Percentiles rank a stretch among this genome's conserved stretches.
Conservation (phyloP, 2,797 vertebrate genomes). For the Cichlasoma orientale region DNA sequence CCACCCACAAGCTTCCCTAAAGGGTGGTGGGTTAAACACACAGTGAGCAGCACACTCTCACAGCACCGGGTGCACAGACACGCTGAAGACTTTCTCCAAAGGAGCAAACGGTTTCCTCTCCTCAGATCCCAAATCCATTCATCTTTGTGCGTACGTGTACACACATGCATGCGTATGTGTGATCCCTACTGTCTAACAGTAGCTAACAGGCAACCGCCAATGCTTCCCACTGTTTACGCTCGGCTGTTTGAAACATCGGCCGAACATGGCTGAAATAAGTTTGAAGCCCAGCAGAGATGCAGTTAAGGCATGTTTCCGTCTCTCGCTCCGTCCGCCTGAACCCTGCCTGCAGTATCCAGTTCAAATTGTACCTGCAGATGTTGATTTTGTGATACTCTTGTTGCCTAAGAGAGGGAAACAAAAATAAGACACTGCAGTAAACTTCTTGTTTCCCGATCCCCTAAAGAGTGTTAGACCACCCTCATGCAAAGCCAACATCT, state of each 20-base stretch:
- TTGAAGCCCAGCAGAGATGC: conserved; percentile 56
- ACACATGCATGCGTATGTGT: neutral
- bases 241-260: conserved; percentile 45
- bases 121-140: conserved; percentile 46
- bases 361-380: conserved; percentile 30
- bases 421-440: conserved; percentile 26
- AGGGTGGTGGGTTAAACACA: conserved; percentile 53
- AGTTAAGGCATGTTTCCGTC: conserved; percentile 38
- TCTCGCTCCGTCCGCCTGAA: conserved; percentile 23
- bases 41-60: conserved; percentile 35
- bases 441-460: conserved; percentile 22
- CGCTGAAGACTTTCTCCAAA: conserved; percentile 38
- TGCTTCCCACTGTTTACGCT: conserved; percentile 28
- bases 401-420: conserved; percentile 19
- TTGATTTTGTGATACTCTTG: conserved; percentile 30
- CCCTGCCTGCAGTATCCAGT: conserved; percentile 21
- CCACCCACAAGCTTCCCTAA: conserved; percentile 56
- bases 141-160: conserved; percentile 30
- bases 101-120: conserved; percentile 43
- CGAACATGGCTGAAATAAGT: conserved; percentile 44
- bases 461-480: conserved; percentile 9
- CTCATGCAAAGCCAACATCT: conserved; percentile 23
- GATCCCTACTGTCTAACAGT: conserved; percentile 38
- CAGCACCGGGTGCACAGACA: conserved; percentile 25
- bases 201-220: conserved; percentile 37